phyloP scores from a whole-genome alignment of 2,888 invertebrate genomes.

The Agapostemon virescens region DNA sequence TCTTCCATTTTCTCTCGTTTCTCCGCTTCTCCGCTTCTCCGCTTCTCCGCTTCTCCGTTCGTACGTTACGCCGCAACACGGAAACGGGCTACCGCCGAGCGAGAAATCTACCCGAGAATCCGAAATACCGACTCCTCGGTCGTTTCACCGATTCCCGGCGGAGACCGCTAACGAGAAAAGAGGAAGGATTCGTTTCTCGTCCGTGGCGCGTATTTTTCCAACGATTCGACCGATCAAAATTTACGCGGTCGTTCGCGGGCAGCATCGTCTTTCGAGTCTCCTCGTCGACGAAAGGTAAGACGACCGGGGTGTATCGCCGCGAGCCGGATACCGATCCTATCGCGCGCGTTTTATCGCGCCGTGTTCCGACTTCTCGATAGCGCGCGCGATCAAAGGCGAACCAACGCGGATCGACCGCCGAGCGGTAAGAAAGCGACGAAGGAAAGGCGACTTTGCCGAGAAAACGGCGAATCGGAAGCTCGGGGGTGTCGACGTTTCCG shows the following conservation, averaged over 20 bases:
- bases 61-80: background rate
- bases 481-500: background rate
- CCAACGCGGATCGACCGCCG: too few relatives aligned
- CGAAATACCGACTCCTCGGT: constrained; percentile 1
- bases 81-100: background rate
- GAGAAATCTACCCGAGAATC: background rate
- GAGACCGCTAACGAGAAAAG: background rate
- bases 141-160: background rate
- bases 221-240: background rate
- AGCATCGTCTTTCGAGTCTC: too few relatives aligned
- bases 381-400: constrained; percentile 11
- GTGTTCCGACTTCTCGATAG: constrained; percentile 1
- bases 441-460: too few relatives aligned
- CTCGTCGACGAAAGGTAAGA: too few relatives aligned
- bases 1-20: too few relatives aligned
- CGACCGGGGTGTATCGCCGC: too few relatives aligned
- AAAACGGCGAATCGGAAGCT: background rate
- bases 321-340: too few relatives aligned
- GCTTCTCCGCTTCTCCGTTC: background rate
- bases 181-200: background rate
- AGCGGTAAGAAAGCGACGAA: too few relatives aligned
- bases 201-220: background rate
- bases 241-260: too few relatives aligned
- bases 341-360: too few relatives aligned
- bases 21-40: background rate